Conservation (phyloP, 37 sponge, comb jelly and placozoan genomes). For the Petrosia ficiformis region DNA sequence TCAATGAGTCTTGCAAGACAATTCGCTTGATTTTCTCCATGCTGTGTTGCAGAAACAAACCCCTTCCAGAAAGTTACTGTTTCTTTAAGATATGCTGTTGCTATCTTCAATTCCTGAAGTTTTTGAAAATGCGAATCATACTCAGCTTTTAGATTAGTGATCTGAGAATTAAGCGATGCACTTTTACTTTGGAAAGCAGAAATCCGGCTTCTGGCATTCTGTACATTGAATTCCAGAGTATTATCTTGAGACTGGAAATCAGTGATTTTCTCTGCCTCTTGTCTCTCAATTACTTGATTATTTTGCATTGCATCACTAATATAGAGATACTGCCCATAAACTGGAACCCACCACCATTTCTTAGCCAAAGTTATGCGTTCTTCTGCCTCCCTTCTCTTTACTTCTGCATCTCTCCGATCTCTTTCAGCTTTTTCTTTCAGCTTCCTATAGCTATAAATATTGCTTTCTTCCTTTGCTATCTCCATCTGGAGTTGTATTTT, state of each 20-base stretch:
- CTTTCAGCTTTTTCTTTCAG: background rate
- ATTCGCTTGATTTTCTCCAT: constrained; percentile 1
- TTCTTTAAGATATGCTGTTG: constrained; percentile 8
- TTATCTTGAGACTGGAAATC: background rate
- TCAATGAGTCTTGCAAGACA: constrained; percentile 12
- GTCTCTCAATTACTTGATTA: background rate
- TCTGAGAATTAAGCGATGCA: background rate
- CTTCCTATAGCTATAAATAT: background rate
- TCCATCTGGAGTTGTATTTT: background rate
- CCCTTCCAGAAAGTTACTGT: constrained; percentile 6
- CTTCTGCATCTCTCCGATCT: constrained; percentile 3
- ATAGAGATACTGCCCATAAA: constrained; percentile 6
- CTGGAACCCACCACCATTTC: background rate
- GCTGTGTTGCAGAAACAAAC: background rate
- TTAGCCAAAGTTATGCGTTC: background rate
- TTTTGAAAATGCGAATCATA: background rate
- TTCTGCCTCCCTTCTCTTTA: background rate
- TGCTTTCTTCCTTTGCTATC: background rate
- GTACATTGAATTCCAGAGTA: background rate
- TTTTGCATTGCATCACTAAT: constrained; percentile 15
- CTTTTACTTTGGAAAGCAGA: too few relatives aligned
- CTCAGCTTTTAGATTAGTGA: background rate
- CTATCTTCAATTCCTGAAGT: background rate
- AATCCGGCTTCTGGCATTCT: too few relatives aligned
- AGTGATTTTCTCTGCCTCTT: background rate